Evolutionary conservation across 1,140 invertebrate genomes (phyloP), one percentile per base, ranked within the genome.

Genomic region (Drosophila insularis): DNA sequence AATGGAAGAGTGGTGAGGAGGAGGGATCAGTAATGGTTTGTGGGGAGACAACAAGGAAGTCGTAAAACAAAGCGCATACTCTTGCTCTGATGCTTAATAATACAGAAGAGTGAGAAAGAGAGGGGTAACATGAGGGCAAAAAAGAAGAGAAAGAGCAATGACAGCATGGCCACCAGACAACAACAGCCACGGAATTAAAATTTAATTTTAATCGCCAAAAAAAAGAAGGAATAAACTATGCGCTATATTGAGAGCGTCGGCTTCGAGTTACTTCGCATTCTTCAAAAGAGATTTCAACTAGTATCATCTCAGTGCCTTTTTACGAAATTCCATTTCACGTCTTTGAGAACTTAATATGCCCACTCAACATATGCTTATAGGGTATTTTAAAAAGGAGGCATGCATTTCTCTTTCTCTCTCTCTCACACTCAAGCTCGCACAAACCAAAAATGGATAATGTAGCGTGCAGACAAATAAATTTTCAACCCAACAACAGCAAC

Each of bases 141-240:
- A 14, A 46, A 19, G 11, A 8, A 50, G 17, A 4, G 43, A n/a
- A 65, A 63, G 69, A 50, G 80, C 61, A 62, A 73, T 71, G 67
- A 50, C 63, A 64, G 66, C 53, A 67, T 50, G 59, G 53, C 63
- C 73, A 78, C 60, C 73, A 78, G 54, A 69, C 75, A 73, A 72
- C 63, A 71, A 63, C 62, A 66, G 65, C 54, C 70, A 62, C 55
- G 63, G 74, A 86, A 87, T 87, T 85, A 89, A 86, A 87, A 72
- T 87, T 86, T 76, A 86, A 86, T 86, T 86, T 86, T 86, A 86
- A 86, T 86, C 82, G 79, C 82, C 82, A 81, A 86, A 86, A 86
- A 77, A 74, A 76, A 85, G n/a, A 75, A 75, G 69, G 81, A 81
- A 54, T n/a, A 37, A 37, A 37, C 43, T 46, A 19, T 10, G 4